A percentile compares a stretch with the other conserved stretches of the same genome.
Evolutionary conservation across 2,888 invertebrate species (phyloP).

Genomic region (Melanostoma mellinum): DNA sequence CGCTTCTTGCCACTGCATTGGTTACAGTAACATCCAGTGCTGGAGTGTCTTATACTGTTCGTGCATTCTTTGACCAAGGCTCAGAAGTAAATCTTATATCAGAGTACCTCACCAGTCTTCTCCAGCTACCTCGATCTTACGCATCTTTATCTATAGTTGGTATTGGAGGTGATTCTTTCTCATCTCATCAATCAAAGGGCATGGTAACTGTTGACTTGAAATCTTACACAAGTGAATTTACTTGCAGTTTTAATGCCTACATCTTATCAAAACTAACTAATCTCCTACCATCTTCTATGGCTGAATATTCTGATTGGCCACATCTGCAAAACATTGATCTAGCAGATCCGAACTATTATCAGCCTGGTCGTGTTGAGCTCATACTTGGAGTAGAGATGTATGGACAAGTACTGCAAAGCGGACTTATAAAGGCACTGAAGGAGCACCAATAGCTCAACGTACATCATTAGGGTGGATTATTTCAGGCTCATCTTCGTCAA

Average conservation of each 20-base stretch:
- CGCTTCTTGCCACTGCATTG: constrained; percentile 18
- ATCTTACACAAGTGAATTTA: constrained; percentile 23
- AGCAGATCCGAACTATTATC: constrained; percentile 25
- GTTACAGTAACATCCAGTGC: constrained; percentile 8
- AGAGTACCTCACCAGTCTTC: constrained; percentile 1
- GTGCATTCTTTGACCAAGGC: constrained; percentile 10
- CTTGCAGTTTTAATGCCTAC: constrained; percentile 21
- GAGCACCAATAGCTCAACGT: constrained; percentile 19
- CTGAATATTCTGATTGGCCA: not conserved
- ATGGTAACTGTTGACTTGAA: constrained; percentile 8
- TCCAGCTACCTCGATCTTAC: constrained; percentile 1
- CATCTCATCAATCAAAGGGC: constrained; percentile 14
- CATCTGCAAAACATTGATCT: not conserved
- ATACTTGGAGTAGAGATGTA: constrained; percentile 20
- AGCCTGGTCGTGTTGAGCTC: constrained; percentile 23
- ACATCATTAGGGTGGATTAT: constrained; percentile 30
- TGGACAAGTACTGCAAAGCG: constrained; percentile 15
- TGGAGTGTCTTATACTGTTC: not conserved
- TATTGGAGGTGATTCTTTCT: constrained; percentile 15
- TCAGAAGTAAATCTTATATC: constrained; percentile 4
- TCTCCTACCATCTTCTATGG: constrained; percentile 17
- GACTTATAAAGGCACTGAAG: constrained; percentile 26
- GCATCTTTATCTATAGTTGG: constrained; percentile 30
- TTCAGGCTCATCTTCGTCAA: constrained; percentile 14
- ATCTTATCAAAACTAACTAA: constrained; percentile 31